Evolutionary conservation across 2,797 vertebrate species (phyloP).

Genomic region (Huso huso): DNA sequence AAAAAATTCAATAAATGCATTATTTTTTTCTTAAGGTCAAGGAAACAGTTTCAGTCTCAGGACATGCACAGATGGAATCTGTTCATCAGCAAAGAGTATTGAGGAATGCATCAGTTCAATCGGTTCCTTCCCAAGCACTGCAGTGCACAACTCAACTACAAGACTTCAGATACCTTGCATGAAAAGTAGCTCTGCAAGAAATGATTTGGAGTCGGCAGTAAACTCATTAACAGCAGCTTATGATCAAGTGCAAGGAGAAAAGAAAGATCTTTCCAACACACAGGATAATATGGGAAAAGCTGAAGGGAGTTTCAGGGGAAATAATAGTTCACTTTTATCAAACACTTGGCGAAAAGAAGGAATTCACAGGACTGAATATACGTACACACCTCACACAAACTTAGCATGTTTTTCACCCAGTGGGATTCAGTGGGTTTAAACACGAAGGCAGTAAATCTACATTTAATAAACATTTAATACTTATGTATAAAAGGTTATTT

Average conservation of each 20-base stretch:
- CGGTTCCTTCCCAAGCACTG: constrained; percentile 26
- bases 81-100: constrained; percentile 46
- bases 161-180: constrained; percentile 30
- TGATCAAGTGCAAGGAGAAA: constrained; percentile 27
- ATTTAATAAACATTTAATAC: background rate
- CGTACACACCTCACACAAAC: constrained; percentile 31
- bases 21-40: constrained; percentile 36
- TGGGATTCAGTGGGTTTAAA: constrained; percentile 72
- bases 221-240: constrained; percentile 49
- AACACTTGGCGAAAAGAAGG: constrained; percentile 23
- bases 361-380: constrained; percentile 41
- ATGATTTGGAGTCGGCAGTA: constrained; percentile 57
- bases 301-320: constrained; percentile 26
- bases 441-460: background rate
- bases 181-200: constrained; percentile 32
- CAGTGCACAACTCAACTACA: background rate
- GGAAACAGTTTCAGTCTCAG: constrained; percentile 30
- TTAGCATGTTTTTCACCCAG: constrained; percentile 15
- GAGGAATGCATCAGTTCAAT: constrained; percentile 37
- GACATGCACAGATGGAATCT: constrained; percentile 46
- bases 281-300: constrained; percentile 22
- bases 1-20: background rate
- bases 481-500: background rate
- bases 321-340: constrained; percentile 6
- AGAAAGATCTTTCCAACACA: constrained; percentile 15